Evolutionary conservation across 2,113 vertebrate genomes (phyloP).

Genomic region (Hippotragus niger): DNA sequence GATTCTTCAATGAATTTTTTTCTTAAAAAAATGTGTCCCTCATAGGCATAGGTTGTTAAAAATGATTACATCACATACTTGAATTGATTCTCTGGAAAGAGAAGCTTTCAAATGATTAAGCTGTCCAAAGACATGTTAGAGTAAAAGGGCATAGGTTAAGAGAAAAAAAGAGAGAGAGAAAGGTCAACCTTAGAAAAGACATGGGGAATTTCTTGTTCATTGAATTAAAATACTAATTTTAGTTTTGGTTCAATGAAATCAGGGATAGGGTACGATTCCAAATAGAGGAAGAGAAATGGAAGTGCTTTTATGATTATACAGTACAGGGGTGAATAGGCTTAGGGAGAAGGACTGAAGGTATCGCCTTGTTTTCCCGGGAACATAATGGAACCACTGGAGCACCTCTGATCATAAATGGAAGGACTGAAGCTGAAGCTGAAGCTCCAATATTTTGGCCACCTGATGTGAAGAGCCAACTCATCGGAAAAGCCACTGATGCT

Average conservation of each 20-base stretch:
- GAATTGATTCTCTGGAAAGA: not conserved
- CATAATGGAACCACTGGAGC: accelerated
- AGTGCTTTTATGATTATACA: not conserved
- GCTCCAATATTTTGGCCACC: not conserved
- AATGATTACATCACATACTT: not conserved
- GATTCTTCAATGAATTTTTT: not conserved
- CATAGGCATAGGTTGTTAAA: not conserved
- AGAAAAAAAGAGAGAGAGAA: not conserved
- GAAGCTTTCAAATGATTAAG: not conserved
- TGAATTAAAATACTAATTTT: not conserved
- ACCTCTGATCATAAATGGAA: not conserved
- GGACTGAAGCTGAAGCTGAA: not conserved
- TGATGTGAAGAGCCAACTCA: not conserved
- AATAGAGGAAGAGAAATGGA: not conserved
- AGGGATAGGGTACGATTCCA: not conserved
- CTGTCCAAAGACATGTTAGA: not conserved
- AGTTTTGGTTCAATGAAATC: not conserved
- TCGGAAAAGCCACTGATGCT: not conserved
- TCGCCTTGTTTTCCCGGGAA: not conserved
- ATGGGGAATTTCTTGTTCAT: not conserved
- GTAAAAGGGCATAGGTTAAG: not conserved
- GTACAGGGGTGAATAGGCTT: not conserved
- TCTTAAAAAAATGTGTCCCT: not conserved
- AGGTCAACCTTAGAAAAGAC: not conserved
- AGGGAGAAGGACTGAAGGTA: not conserved